A percentile compares a stretch with the other conserved stretches of the same genome.
Conservation (phyloP, 2,888 invertebrate species). For the Serrognathus titanus region DNA sequence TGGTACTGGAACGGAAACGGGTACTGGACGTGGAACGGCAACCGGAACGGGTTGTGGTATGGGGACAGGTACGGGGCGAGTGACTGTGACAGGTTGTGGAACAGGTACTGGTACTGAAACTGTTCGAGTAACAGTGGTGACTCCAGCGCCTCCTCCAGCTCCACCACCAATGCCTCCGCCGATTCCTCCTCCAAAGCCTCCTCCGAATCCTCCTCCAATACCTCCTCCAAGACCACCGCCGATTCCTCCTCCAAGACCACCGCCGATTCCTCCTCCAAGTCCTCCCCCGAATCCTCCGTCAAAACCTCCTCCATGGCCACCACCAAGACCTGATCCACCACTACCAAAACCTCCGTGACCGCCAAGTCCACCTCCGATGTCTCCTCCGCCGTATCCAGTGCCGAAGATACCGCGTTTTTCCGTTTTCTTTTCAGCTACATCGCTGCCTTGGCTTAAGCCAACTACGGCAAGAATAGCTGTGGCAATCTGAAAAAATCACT, state of each 20-base stretch:
- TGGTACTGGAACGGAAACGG: conserved; percentile 54
- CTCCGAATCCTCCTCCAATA: conserved; percentile 9
- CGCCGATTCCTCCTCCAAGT: too few species aligned
- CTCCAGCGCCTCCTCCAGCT: conserved; percentile 41
- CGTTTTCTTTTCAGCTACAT: conserved; percentile 14
- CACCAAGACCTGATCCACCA: conserved; percentile 13
- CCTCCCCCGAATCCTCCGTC: too few species aligned
- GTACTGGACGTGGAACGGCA: conserved; percentile 52
- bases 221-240: too few species aligned
- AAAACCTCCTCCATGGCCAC: conserved; percentile 16
- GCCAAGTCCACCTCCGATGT: conserved; percentile 19
- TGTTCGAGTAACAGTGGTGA: conserved; percentile 39
- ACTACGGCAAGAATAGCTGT: conserved; percentile 31
- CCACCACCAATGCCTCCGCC: conserved; percentile 19
- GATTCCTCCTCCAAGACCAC: too few species aligned
- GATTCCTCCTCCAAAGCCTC: conserved; percentile 12
- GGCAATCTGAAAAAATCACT: conserved; percentile 33
- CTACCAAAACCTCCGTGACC: conserved; percentile 11
- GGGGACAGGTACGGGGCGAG: conserved; percentile 54
- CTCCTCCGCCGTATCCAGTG: conserved; percentile 25
- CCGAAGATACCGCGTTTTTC: conserved; percentile 25
- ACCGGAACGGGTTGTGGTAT: conserved; percentile 49
- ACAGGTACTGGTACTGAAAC: conserved; percentile 43
- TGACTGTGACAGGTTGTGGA: conserved; percentile 44
- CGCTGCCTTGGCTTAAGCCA: conserved; percentile 20